Evolutionary conservation across 2,888 invertebrate species (phyloP), one percentile per base, ranked within the genome.

Genomic region (Hoplodrina blanda): DNA sequence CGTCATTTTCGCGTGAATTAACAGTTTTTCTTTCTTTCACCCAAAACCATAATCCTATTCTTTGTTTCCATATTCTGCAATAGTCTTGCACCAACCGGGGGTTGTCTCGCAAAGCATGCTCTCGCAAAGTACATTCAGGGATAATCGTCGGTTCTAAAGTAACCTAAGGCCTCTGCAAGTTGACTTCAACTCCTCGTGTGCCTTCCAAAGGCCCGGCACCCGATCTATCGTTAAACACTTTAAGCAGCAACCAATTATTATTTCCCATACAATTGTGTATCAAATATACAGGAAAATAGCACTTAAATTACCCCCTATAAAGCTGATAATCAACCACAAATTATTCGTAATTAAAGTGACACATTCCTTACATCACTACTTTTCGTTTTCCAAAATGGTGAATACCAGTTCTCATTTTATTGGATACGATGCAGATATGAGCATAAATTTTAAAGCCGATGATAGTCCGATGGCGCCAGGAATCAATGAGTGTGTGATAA

Each of bases 401-500:
- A 64, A 54, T 54, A 68, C 49, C 46, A 37, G 50, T 52, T 49
- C 46, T 63, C 44, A 30, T 63, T 49, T 62, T 53, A 79, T 62
- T 68, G 46, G 57, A 64, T 59, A 50, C 60, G 63, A 54, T 79
- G 62, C 62, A 68, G 76, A 79, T 81, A 81, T 75, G 46, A 61
- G 60, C 30, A 73, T 70, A 64, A 69, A 66, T 70, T 71, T 66
- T 81, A 68, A 76, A 78, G 55, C 62, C 71, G 55, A 59, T 55
- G 84, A 86, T 84, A 85, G 52, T 70, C 55, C 50, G 66, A 44
- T 78, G 88, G 88, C 89, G 89, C 89, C 88, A 87, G 77, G 79
- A 85, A 85, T 87, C 81, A 86, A 85, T 86, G 86, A 86, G 76
- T 81, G 73, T 78, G 62, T 75, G 82, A 87, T 88, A 88, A 73